These are phyloP conservation scores for Oryctes rhinoceros DNA, from an alignment of 1,140 invertebrate genomes.

Conservation along the genomic window DNA sequence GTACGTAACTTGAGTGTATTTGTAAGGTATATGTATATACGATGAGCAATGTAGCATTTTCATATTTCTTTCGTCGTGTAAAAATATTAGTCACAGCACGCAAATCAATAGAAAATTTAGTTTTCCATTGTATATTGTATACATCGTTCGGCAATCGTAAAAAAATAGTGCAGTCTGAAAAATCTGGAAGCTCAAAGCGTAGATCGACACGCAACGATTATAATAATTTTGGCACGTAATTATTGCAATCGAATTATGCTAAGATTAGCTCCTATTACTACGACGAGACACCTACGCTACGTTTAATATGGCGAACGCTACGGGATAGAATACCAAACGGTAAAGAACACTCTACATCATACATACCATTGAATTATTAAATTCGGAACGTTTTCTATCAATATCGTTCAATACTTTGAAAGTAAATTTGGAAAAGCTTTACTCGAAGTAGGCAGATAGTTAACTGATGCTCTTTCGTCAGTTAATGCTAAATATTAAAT, in stretches of 20 bases:
- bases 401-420: no score
- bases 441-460: no score
- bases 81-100: constrained; percentile 20
- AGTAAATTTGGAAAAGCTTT: no score
- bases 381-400: no score
- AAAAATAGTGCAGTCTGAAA: constrained; percentile 26
- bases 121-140: constrained; percentile 6
- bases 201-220: not conserved
- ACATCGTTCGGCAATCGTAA: constrained; percentile 7
- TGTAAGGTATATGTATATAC: not conserved
- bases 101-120: constrained; percentile 12
- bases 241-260: constrained; percentile 10
- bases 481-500: no score
- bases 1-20: not conserved
- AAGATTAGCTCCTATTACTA: no score
- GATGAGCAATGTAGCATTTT: not conserved
- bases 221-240: constrained; percentile 25
- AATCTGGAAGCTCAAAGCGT: constrained; percentile 1
- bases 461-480: no score
- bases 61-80: not conserved
- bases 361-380: no score
- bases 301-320: no score
- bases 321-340: no score
- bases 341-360: no score
- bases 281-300: no score